Conservation (phyloP, 2,888 invertebrate genomes). For the Zonitis immaculata region DNA sequence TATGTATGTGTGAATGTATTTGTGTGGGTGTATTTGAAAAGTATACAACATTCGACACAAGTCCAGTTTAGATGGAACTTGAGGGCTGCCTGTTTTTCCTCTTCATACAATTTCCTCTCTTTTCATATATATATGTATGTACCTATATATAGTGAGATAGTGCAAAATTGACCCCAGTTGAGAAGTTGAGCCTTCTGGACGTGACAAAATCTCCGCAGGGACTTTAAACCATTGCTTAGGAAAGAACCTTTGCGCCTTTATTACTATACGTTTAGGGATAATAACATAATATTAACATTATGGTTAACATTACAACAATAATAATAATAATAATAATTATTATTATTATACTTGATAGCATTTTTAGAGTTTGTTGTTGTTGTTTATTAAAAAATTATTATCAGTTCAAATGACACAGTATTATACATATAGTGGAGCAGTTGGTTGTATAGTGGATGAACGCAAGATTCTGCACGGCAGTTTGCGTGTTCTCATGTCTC, state of each 20-base stretch:
- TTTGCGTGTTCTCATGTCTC: conserved; percentile 30
- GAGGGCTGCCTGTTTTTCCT: background rate
- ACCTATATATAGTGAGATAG: background rate
- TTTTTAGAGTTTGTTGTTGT: too few relatives aligned
- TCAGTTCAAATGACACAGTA: too few relatives aligned
- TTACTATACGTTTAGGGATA: background rate
- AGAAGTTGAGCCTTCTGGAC: conserved; percentile 43
- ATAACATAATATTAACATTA: background rate
- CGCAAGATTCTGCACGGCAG: conserved; percentile 28
- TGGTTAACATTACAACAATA: background rate
- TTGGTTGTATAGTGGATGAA: background rate
- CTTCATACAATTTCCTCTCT: conserved; percentile 7
- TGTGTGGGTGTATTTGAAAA: background rate
- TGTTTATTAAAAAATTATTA: too few relatives aligned
- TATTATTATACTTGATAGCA: too few relatives aligned
- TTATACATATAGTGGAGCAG: too few relatives aligned
- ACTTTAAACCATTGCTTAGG: conserved; percentile 34
- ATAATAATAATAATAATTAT: too few relatives aligned
- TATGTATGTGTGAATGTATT: conserved; percentile 1
- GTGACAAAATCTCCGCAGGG: conserved; percentile 52
- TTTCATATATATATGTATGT: too few relatives aligned
- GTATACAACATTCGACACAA: conserved; percentile 20
- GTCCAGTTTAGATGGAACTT: conserved; percentile 8
- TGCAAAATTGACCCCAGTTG: conserved; percentile 39
- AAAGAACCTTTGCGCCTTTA: background rate